Conservation (phyloP, 2,888 invertebrate species). For the Hydropsyche betteni region DNA sequence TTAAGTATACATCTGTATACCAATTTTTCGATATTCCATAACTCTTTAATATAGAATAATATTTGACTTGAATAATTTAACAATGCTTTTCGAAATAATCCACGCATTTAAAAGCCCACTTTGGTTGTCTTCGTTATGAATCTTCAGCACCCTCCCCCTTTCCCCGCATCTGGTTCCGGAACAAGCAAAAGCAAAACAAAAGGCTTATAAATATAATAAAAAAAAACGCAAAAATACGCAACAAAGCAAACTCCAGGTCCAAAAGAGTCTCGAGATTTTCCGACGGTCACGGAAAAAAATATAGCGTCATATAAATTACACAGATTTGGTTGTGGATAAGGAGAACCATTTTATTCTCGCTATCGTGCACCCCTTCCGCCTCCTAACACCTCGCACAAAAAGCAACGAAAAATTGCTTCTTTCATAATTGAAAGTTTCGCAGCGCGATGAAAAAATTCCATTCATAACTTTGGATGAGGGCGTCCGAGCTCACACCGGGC, state of each 20-base stretch:
- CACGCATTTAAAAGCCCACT: constrained; percentile 15
- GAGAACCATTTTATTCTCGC: constrained; percentile 25
- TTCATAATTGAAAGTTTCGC: constrained; percentile 30
- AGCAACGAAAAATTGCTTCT: constrained; percentile 23
- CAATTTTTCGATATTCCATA: no score
- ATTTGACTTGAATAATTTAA: no score
- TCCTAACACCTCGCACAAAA: constrained; percentile 21
- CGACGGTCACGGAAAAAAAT: constrained; percentile 12
- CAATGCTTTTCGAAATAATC: background rate
- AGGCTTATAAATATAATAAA: constrained; percentile 18
- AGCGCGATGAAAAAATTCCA: background rate
- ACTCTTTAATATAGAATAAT: no score
- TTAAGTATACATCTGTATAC: no score
- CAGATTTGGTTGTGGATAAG: constrained; percentile 32
- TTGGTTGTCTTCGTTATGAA: constrained; percentile 9
- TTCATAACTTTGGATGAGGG: background rate
- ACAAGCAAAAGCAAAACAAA: constrained; percentile 1
- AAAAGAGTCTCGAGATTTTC: constrained; percentile 28
- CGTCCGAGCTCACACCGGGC: background rate
- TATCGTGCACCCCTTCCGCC: constrained; percentile 14
- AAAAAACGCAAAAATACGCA: constrained; percentile 23
- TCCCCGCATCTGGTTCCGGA: background rate
- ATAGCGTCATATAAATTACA: constrained; percentile 28
- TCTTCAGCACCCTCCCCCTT: background rate
- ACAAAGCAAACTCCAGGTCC: constrained; percentile 19